phyloP scores from a whole-genome alignment of 1,140 invertebrate genomes.

The Drosophila asahinai region DNA sequence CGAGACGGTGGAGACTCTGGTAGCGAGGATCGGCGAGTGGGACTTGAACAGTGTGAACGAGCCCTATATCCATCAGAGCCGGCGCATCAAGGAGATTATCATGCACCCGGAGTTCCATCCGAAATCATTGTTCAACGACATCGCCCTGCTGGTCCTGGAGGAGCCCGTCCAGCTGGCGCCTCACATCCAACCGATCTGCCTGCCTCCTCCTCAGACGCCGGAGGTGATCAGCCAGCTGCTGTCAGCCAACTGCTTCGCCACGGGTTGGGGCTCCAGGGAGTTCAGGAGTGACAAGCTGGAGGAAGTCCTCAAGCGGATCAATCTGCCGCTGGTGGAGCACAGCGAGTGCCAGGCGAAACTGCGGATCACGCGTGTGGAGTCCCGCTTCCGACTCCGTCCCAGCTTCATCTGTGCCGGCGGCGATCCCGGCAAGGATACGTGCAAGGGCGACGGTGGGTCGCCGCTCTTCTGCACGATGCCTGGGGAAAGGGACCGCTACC shows the following conservation, averaged over 20 bases:
- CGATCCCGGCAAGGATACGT: slow-evolving; percentile 89
- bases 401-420: slow-evolving; percentile 89
- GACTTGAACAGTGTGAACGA: slow-evolving; percentile 87
- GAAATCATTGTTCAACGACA: slow-evolving; percentile 87
- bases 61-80: slow-evolving; percentile 88
- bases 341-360: slow-evolving; percentile 87
- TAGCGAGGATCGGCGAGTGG: slow-evolving; percentile 90
- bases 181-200: slow-evolving; percentile 90
- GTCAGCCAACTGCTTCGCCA: slow-evolving; percentile 86
- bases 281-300: slow-evolving; percentile 86
- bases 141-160: slow-evolving; percentile 89
- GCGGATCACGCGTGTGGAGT: slow-evolving; percentile 87
- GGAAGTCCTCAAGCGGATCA: slow-evolving; percentile 86
- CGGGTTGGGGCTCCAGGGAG: slow-evolving; percentile 89
- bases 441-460: slow-evolving; percentile 87
- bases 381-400: slow-evolving; percentile 87
- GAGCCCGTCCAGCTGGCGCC: slow-evolving; percentile 87
- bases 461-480: slow-evolving; percentile 88
- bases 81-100: slow-evolving; percentile 87
- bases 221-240: slow-evolving; percentile 45
- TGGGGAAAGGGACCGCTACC: slow-evolving; percentile 85
- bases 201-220: slow-evolving; percentile 86
- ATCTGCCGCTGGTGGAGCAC: slow-evolving; percentile 87
- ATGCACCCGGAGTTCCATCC: slow-evolving; percentile 86
- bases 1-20: slow-evolving; percentile 61